phyloP scores from a whole-genome alignment of 2,888 invertebrate species.

The Hipparchia sbordonii region DNA sequence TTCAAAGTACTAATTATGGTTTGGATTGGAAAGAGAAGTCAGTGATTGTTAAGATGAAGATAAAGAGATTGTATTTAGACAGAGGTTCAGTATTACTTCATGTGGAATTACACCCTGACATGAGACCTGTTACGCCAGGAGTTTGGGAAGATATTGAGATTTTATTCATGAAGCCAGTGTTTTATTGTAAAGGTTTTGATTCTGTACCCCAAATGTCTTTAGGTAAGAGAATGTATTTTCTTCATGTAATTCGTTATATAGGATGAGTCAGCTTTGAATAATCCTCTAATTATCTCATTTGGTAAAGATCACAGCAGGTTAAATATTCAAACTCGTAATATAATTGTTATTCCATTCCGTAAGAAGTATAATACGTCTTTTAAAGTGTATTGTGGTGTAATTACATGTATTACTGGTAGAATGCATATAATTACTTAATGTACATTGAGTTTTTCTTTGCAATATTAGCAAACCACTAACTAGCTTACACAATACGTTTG shows the following conservation, averaged over 20 bases:
- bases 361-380: not conserved
- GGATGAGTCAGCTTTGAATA: slow-evolving; percentile 3
- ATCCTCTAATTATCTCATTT: slow-evolving; percentile 15
- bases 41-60: slow-evolving; percentile 49
- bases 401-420: too few relatives aligned
- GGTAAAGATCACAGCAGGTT: slow-evolving; percentile 1
- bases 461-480: too few relatives aligned
- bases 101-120: slow-evolving; percentile 54
- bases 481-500: too few relatives aligned
- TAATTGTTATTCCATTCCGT: not conserved
- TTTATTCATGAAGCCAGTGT: slow-evolving; percentile 47
- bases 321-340: not conserved
- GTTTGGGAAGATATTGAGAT: slow-evolving; percentile 56
- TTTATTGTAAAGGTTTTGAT: slow-evolving; percentile 53
- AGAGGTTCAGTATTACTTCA: slow-evolving; percentile 59
- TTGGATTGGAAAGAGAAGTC: slow-evolving; percentile 49
- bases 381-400: not conserved
- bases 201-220: slow-evolving; percentile 48
- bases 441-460: too few relatives aligned
- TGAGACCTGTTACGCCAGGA: slow-evolving; percentile 60
- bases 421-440: too few relatives aligned
- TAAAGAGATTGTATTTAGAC: slow-evolving; percentile 65
- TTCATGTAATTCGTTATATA: not conserved
- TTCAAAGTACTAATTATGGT: slow-evolving; percentile 46
- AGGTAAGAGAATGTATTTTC: slow-evolving; percentile 52